Percentiles rank a stretch among this genome's conserved stretches.
These are phyloP conservation scores for Pogona vitticeps DNA, from an alignment of 2,113 vertebrate genomes.

Conservation along the genomic window DNA sequence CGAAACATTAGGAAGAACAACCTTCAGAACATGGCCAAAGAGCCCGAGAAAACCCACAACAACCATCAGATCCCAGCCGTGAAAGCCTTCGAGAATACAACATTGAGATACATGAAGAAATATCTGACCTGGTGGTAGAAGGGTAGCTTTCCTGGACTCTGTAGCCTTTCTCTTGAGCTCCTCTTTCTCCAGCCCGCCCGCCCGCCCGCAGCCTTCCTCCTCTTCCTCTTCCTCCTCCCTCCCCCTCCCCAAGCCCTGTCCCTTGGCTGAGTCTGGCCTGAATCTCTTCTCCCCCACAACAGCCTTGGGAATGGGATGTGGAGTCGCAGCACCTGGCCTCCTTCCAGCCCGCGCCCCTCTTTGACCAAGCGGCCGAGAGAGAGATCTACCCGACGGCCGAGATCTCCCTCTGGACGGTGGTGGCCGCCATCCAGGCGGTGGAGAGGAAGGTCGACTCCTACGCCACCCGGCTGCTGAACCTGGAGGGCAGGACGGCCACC, in stretches of 20 bases:
- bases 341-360: constrained; percentile 4
- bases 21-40: too few species aligned
- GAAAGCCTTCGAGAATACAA: too few species aligned
- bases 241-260: rapidly evolving
- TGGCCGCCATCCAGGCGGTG: constrained; percentile 75
- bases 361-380: constrained; percentile 35
- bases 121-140: too few species aligned
- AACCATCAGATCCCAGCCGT: too few species aligned
- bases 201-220: rapidly evolving
- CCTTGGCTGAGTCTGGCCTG: not conserved
- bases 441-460: constrained; percentile 75
- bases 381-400: constrained; percentile 56
- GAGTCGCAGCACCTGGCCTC: constrained; percentile 41
- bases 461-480: constrained; percentile 67
- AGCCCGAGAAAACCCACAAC: too few species aligned
- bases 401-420: constrained; percentile 76
- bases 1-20: too few species aligned
- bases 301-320: constrained; percentile 35
- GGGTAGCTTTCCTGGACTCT: not conserved
- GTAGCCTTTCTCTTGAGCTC: too few species aligned
- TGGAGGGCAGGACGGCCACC: constrained; percentile 68
- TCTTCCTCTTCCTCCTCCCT: too few species aligned
- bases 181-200: not conserved
- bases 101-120: too few species aligned
- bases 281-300: not conserved